Percentiles rank a stretch among this genome's conserved stretches.
These are phyloP conservation scores for Lycaena phlaeas DNA, from an alignment of 2,888 invertebrate genomes.

Conservation along the genomic window DNA sequence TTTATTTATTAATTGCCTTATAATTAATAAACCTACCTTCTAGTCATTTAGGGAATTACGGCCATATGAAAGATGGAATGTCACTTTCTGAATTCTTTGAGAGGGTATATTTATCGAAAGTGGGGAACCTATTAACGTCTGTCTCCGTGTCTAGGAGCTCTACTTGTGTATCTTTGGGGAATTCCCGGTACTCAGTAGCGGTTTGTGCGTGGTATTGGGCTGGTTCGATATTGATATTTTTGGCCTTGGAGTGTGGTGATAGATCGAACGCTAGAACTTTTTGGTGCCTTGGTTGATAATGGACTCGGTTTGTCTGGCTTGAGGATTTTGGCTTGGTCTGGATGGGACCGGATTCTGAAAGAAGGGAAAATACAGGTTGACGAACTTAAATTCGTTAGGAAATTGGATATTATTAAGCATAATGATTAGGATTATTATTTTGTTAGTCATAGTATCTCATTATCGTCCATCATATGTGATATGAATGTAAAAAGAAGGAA, in stretches of 20 bases:
- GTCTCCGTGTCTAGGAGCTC: conserved; percentile 11
- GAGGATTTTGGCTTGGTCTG: conserved; percentile 23
- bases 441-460: no score
- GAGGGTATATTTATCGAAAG: conserved; percentile 11
- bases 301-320: conserved; percentile 26
- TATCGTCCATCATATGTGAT: no score
- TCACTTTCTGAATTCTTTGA: conserved; percentile 7
- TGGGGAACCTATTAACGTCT: conserved; percentile 10
- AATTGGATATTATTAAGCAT: no score
- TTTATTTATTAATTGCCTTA: conserved; percentile 11
- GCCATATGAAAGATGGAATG: not conserved
- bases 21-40: not conserved
- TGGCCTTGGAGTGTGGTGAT: not conserved
- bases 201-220: conserved; percentile 9
- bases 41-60: no score
- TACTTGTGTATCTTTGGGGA: conserved; percentile 3
- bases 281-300: conserved; percentile 21
- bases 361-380: conserved; percentile 42
- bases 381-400: conserved; percentile 27
- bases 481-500: no score
- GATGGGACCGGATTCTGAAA: conserved; percentile 41
- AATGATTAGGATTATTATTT: no score
- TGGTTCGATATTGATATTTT: not conserved
- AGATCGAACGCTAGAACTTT: conserved; percentile 20
- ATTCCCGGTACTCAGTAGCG: not conserved